phyloP scores from a whole-genome alignment of 2,888 invertebrate species.

The Macropis europaea region DNA sequence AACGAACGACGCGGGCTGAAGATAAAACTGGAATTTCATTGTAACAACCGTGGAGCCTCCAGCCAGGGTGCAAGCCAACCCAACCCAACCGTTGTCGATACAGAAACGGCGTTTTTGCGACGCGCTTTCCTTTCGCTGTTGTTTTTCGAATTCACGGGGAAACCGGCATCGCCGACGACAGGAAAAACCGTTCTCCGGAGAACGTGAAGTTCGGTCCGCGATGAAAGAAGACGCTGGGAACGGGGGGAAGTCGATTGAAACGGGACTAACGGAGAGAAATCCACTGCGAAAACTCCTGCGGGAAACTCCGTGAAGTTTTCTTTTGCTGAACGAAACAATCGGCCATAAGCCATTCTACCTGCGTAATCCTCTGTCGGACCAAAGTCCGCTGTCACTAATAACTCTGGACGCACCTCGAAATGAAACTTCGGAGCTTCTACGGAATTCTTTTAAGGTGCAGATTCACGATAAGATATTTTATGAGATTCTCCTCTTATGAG shows the following conservation, averaged over 20 bases:
- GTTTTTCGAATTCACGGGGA: not conserved
- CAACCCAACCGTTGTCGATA: no score
- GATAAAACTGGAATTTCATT: constrained; percentile 9
- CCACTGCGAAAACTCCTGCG: constrained; percentile 8
- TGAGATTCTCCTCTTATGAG: no score
- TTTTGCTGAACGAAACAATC: constrained; percentile 32
- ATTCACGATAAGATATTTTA: no score
- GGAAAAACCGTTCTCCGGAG: not conserved
- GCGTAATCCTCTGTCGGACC: not conserved
- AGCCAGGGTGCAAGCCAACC: no score
- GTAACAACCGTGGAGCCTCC: constrained; percentile 17
- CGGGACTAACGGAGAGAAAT: not conserved
- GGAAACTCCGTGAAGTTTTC: constrained; percentile 16
- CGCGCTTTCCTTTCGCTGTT: not conserved
- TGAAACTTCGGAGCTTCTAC: constrained; percentile 7
- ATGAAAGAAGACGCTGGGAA: not conserved
- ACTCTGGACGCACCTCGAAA: not conserved
- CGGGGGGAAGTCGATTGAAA: not conserved
- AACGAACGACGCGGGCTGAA: constrained; percentile 5
- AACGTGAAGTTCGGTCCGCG: not conserved
- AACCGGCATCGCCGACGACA: not conserved
- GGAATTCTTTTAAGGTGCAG: no score
- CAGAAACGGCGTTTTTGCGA: not conserved
- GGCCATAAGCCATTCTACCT: constrained; percentile 16
- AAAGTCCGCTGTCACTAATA: constrained; percentile 19